Percentiles rank a stretch among this genome's conserved stretches.
phyloP scores from a whole-genome alignment of 2,797 vertebrate species.

The Scolopax bukidnonensis region DNA sequence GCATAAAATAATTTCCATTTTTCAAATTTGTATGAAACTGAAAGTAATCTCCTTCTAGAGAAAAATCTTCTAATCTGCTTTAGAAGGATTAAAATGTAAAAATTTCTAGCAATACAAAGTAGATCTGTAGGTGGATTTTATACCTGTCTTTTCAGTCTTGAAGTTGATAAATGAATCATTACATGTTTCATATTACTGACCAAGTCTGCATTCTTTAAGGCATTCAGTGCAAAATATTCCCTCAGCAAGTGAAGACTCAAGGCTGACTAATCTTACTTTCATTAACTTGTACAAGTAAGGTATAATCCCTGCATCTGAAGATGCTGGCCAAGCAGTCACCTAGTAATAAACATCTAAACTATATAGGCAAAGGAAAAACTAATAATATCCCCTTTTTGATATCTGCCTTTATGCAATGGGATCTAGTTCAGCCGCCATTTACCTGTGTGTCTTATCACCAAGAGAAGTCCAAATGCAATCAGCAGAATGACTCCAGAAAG shows the following conservation, averaged over 20 bases:
- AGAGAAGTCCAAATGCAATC: neutral
- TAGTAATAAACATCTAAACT: neutral
- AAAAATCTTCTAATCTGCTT: conserved; percentile 36
- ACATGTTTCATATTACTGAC: neutral
- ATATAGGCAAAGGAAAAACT: neutral
- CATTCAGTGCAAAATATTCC: neutral
- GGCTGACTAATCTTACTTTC: neutral
- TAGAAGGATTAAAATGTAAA: conserved; percentile 44
- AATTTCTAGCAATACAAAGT: neutral
- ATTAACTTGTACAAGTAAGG: neutral
- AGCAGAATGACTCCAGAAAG: neutral
- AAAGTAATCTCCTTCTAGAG: conserved; percentile 35
- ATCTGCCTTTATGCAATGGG: neutral
- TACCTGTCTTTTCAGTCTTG: neutral
- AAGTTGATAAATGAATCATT: conserved; percentile 20
- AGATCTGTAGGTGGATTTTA: conserved; percentile 40
- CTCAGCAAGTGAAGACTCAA: neutral
- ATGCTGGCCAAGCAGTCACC: neutral
- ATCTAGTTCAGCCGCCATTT: neutral
- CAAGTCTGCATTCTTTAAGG: neutral
- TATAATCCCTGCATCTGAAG: neutral
- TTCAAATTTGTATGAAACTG: conserved; percentile 21
- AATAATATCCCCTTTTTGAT: neutral
- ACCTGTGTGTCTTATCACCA: neutral
- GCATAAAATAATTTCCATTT: conserved; percentile 9